Evolutionary conservation across 2,797 vertebrate species (phyloP), one percentile per base, ranked within the genome.

Genomic region (Centroberyx gerrardi): DNA sequence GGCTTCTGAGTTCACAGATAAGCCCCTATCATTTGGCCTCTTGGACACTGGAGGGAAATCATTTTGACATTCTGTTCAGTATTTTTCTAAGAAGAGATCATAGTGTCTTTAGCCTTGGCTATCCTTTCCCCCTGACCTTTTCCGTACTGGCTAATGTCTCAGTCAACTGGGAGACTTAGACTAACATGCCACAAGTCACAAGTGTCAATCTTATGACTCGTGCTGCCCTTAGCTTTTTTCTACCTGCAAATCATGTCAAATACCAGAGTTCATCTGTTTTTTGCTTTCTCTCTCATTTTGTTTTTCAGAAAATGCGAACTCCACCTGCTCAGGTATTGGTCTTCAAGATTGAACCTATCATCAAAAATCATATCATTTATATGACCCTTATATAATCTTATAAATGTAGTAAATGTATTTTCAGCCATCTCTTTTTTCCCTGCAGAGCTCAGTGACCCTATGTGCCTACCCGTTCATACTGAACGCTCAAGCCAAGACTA

Each of bases 381-480:
- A 28, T 46, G 0, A 28, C 1, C 29, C 2, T n/a, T 13, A 51
- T 60, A 33, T 22, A 13, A 59, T 44, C 7, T 48, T 63, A 7
- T 2, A 8, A 3, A 17, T 62, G 46, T 61, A 28, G 3, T 51
- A 13, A 62, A 36, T 48, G 2, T 52, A 17, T 49, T 87, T 87
- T 65, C 54, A 76, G 13, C 64, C 74, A 0, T 85, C 5, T 31
- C 38, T 80, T 0, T 66, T 73, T 27, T 56, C 62, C 70, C 89
- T 90, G 56, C 92, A 99, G 98, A 96, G 94, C 74, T 87, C 96
- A 70, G 96, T 99, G 83, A 99, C 96, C 17, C 95, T 99, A 77
- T 99, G 98, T 94, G 97, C 98, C 92, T 99, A 98, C 69, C 97
- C 98, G 62, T 99, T 99, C 94, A 96, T 99, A 89, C 96, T 99